Conservation (phyloP, 2,113 vertebrate species). For the zebrafish (Danio rerio) region GRCz12tu NC_133179.1:9041501-9042000, state of each 20-base stretch:
- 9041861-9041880: background rate
- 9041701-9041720: background rate
- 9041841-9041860: too few relatives aligned
- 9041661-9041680: background rate
- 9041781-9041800: background rate
- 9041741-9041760: background rate
- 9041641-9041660: constrained; percentile 14
- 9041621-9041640: background rate
- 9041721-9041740: background rate
- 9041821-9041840: too few relatives aligned
- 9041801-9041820: too few relatives aligned
- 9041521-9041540: background rate
- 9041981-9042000: too few relatives aligned
- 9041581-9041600: constrained; percentile 14
- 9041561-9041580: constrained; percentile 12
- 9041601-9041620: background rate
- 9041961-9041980: too few relatives aligned
- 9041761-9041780: background rate
- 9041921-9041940: too few relatives aligned
- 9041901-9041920: too few relatives aligned
- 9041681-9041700: background rate
- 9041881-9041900: too few relatives aligned
- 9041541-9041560: constrained; percentile 1
- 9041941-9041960: too few relatives aligned
- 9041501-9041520: constrained; percentile 5